Conservation (phyloP, 2,888 invertebrate genomes). For the Heteromurus nitidus region DNA sequence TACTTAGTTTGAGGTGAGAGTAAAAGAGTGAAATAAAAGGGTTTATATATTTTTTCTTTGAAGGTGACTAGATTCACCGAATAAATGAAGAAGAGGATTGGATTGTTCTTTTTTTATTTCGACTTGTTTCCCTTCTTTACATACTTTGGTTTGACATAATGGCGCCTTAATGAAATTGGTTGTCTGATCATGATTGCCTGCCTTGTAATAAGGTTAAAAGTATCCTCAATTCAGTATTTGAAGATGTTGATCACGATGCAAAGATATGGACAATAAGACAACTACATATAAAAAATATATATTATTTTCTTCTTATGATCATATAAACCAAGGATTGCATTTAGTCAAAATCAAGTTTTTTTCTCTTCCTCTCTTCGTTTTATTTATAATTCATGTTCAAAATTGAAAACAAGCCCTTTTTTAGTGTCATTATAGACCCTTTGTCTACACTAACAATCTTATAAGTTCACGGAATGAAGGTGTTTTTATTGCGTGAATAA, state of each 20-base stretch:
- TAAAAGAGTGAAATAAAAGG: conserved; percentile 5
- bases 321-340: too few relatives aligned
- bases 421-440: conserved; percentile 64
- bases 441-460: conserved; percentile 22
- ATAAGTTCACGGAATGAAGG: too few relatives aligned
- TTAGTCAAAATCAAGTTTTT: conserved; percentile 37
- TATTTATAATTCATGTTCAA: conserved; percentile 58
- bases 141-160: conserved; percentile 72
- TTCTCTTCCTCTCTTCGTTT: too few relatives aligned
- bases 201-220: conserved; percentile 63
- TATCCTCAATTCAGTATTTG: conserved; percentile 35
- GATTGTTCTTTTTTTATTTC: conserved; percentile 46
- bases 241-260: conserved; percentile 39
- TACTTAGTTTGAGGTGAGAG: conserved; percentile 40
- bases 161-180: conserved; percentile 74
- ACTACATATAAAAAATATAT: too few relatives aligned
- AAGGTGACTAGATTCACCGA: conserved; percentile 36
- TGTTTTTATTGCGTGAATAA: conserved; percentile 3
- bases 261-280: too few relatives aligned
- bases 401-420: conserved; percentile 57
- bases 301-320: too few relatives aligned
- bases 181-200: conserved; percentile 72
- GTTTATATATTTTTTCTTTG: neutral
- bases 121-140: conserved; percentile 63
- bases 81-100: conserved; percentile 14